Percentiles rank a stretch among this genome's conserved stretches.
phyloP scores from a whole-genome alignment of 1,140 invertebrate species.

The Drosophila chauvacae region DNA sequence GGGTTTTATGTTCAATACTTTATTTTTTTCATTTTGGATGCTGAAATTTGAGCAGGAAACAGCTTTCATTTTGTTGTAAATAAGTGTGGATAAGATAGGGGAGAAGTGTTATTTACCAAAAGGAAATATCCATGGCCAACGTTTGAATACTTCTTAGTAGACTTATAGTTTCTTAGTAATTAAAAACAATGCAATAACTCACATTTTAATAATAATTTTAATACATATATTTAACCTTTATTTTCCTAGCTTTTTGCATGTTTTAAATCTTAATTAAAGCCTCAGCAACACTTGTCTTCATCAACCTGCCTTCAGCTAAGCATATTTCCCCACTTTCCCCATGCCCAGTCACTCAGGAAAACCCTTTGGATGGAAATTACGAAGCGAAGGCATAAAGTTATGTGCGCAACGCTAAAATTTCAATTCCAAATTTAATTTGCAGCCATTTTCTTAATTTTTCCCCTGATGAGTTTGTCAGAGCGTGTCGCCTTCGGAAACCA shows the following conservation, averaged over 20 bases:
- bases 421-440: constrained; percentile 76
- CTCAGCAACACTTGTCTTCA: background rate
- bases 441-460: constrained; percentile 71
- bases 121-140: no score
- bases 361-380: constrained; percentile 3
- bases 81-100: background rate
- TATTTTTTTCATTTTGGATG: constrained; percentile 6
- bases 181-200: background rate
- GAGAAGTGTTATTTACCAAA: background rate
- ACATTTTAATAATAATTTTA: background rate
- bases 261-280: background rate
- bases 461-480: constrained; percentile 66
- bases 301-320: background rate
- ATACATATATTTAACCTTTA: background rate
- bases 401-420: constrained; percentile 76
- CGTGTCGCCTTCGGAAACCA: constrained; percentile 62
- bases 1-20: constrained; percentile 10
- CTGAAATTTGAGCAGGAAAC: constrained; percentile 22
- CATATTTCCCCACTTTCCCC: background rate
- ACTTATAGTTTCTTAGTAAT: background rate
- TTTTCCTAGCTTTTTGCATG: background rate
- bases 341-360: background rate
- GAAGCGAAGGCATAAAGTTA: constrained; percentile 64
- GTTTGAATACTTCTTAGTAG: background rate
- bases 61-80: background rate